Evolutionary conservation across 2,797 vertebrate species (phyloP), one percentile per base, ranked within the genome.

Genomic region (Gambusia yucatana): DNA sequence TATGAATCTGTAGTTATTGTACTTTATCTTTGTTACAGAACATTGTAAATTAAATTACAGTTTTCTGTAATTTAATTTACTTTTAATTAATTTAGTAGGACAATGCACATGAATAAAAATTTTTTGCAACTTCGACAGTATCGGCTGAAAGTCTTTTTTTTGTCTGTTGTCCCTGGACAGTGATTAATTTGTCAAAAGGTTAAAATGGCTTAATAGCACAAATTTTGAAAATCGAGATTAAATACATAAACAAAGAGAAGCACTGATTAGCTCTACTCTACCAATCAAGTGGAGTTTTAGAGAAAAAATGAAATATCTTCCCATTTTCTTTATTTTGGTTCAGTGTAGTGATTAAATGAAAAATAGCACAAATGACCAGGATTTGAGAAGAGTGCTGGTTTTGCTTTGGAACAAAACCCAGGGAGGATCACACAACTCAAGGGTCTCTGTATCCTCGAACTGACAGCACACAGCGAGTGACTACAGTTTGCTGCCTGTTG

Each of bases 401-500:
- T 71, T 1, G 73, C 81, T 0, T n/a, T 73, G 71, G 80, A 82
- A 1, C 73, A 17, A 71, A 79, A 79, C 77, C 77, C 77, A 77
- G 75, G 33, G 59, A 6, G 52, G 63, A 22, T 82, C 82, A 25
- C 79, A 77, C 57, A 1, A 71, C 73, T 89, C 86, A 79, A 74
- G 41, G 48, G 9, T 20, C 70, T 79, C 17, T 20, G 69, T 63
- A 7, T 59, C 72, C 75, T 77, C 0, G 6, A 87, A 57, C 72
- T 87, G 89, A 91, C 87, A 86, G 79, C 50, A 9, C 88, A 76
- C 83, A 85, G 85, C 57, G 5, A 87, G 85, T 0, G 59, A 78
- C 79, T 73, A 28, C 65, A 77, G 77, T 79, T 73, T n/a, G 47
- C 80, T 79, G 80, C 79, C 81, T 75, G 82, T 77, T 75, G 84